Evolutionary conservation across 1,140 invertebrate genomes (phyloP), one percentile per base, ranked within the genome.

Genomic region (Bicyclus anynana): DNA sequence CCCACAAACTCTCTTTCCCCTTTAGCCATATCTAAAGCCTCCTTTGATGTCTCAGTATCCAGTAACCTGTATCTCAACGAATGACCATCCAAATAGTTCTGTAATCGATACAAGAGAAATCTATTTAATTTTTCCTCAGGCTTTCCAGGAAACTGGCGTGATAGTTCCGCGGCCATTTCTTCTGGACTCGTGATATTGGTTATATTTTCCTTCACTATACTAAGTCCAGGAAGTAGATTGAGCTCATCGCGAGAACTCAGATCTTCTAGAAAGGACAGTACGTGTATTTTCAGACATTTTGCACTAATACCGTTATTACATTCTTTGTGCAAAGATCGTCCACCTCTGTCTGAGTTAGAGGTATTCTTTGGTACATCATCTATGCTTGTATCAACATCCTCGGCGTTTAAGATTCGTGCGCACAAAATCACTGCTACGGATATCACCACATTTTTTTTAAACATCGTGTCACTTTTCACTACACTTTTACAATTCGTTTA

Each of bases 271-370:
- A 95, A 93, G 2, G 92, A 93, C 0, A 95, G 91, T 21, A 94
- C 91, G 62, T 94, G 94, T 27, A 96, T 85, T 74, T 95, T 95
- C 1, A 95, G 79, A 73, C 95, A 96, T 69, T 93, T 94, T 13
- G 92, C 89, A 82, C 92, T 94, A 51, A 88, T 48, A 27, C 69
- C 71, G 16, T 63, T 69, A 17, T 65, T 79, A 47, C 85, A 88
- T 69, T 88, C 85, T 52, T 84, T 88, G 14, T 84, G 67, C 7
- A 87, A 52, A 0, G 75, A 66, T 46, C 82, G 71, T 12, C 79
- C 80, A 13, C 70, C 62, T 37, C 84, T 56, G 35, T 84, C 83
- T 0, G 69, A 68, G 14, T 64, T 70, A 0, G 69, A 60, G 5
- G 53, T 46, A 49, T 79, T 85, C 27, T 77, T 79, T 0, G 57